These are phyloP conservation scores for Guaruba guarouba DNA, from an alignment of 2,113 vertebrate species.

Conservation along the genomic window DNA sequence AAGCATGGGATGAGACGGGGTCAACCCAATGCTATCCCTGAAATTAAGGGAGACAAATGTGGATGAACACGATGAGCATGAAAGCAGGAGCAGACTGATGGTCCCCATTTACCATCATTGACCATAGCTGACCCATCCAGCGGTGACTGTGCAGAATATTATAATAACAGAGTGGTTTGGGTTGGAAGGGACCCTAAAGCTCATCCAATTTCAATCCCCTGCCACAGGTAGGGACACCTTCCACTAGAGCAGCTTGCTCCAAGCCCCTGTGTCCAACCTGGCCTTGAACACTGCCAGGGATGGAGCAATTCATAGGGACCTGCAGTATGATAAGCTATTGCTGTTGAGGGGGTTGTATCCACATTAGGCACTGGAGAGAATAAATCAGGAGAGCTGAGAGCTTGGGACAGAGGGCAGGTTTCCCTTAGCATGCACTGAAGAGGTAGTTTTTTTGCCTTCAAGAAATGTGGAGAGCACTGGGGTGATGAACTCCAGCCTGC, in stretches of 20 bases:
- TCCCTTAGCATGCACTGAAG: neutral
- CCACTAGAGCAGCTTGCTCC: neutral
- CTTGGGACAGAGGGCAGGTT: neutral
- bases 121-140: neutral
- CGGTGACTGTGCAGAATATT: neutral
- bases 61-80: neutral
- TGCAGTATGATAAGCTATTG: rapidly evolving
- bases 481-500: neutral
- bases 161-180: neutral
- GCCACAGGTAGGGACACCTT: neutral
- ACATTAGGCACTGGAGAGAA: neutral
- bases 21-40: neutral
- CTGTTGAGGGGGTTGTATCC: rapidly evolving
- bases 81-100: neutral
- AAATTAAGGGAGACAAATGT: neutral
- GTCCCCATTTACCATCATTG: neutral
- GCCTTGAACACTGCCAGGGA: neutral
- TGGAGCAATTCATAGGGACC: neutral
- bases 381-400: neutral
- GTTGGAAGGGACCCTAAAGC: neutral
- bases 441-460: neutral
- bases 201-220: neutral
- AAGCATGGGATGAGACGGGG: neutral
- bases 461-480: neutral
- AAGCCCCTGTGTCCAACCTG: neutral